Conservation (phyloP, 2,888 invertebrate genomes). For the Xylota sylvarum region DNA sequence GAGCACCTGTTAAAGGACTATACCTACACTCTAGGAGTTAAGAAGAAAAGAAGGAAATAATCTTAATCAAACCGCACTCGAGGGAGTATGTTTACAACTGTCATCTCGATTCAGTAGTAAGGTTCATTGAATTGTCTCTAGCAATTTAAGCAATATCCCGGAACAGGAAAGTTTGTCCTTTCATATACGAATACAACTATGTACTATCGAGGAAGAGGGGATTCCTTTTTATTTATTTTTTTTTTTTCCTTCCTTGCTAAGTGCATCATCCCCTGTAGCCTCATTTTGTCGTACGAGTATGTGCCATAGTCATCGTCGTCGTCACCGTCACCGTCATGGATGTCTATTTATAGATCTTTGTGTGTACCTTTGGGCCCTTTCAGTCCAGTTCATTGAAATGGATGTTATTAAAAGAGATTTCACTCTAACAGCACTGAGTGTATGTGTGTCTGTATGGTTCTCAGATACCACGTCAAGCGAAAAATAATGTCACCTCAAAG, state of each 20-base stretch:
- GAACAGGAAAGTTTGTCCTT: conserved; percentile 56
- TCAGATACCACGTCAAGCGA: conserved; percentile 62
- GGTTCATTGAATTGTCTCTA: conserved; percentile 67
- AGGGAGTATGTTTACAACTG: conserved; percentile 56
- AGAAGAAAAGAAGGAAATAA: conserved; percentile 55
- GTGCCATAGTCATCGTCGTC: conserved; percentile 6
- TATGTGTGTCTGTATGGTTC: conserved; percentile 27
- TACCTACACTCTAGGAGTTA: no score
- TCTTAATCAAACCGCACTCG: conserved; percentile 58
- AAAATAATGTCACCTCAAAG: conserved; percentile 73
- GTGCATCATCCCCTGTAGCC: conserved; percentile 61
- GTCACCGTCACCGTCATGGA: conserved; percentile 10
- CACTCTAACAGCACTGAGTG: no score
- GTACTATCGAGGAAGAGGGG: background rate
- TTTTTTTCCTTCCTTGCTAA: conserved; percentile 15
- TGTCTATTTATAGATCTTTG: conserved; percentile 36
- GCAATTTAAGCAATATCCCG: conserved; percentile 55
- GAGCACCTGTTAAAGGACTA: conserved; percentile 48
- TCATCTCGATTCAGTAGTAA: conserved; percentile 46
- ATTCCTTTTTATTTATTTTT: background rate
- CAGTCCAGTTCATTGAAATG: conserved; percentile 74
- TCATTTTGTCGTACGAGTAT: conserved; percentile 24
- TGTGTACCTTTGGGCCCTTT: conserved; percentile 60
- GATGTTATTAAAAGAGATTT: conserved; percentile 72
- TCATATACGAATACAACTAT: conserved; percentile 5